These are phyloP conservation scores for Protaetia brevitarsis DNA, from an alignment of 1,140 invertebrate genomes.

Conservation along the genomic window DNA sequence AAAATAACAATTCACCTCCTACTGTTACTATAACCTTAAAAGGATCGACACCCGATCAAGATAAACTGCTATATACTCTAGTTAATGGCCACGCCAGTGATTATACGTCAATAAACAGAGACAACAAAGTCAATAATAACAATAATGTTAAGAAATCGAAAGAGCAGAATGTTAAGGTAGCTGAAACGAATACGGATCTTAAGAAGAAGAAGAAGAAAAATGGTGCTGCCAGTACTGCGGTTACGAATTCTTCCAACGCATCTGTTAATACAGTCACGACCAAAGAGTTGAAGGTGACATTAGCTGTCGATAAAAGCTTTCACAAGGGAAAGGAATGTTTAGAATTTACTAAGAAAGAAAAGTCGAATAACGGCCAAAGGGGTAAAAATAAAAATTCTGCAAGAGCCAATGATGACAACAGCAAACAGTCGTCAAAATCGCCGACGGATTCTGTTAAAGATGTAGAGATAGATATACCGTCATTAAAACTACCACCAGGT, in stretches of 20 bases:
- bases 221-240: constrained; percentile 31
- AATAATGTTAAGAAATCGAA: constrained; percentile 38
- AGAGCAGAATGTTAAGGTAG: constrained; percentile 13
- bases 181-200: constrained; percentile 36
- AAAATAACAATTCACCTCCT: constrained; percentile 62
- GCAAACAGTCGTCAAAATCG: constrained; percentile 33
- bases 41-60: constrained; percentile 69
- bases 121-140: constrained; percentile 23
- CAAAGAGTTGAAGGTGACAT: constrained; percentile 36
- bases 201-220: constrained; percentile 53
- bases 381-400: not conserved
- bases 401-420: constrained; percentile 22
- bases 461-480: constrained; percentile 32
- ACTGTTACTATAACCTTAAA: constrained; percentile 74
- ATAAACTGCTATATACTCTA: constrained; percentile 69
- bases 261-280: constrained; percentile 20
- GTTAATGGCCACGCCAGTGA: constrained; percentile 60
- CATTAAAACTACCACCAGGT: constrained; percentile 67
- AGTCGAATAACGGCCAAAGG: constrained; percentile 27
- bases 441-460: constrained; percentile 27
- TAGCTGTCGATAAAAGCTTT: constrained; percentile 32
- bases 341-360: constrained; percentile 38
- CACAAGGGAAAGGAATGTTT: constrained; percentile 27
- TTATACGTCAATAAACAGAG: not conserved
- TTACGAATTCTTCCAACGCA: constrained; percentile 19